Base-by-base conservation (phyloP, 2,113 vertebrate genomes). In the Strix uralensis region DNA sequence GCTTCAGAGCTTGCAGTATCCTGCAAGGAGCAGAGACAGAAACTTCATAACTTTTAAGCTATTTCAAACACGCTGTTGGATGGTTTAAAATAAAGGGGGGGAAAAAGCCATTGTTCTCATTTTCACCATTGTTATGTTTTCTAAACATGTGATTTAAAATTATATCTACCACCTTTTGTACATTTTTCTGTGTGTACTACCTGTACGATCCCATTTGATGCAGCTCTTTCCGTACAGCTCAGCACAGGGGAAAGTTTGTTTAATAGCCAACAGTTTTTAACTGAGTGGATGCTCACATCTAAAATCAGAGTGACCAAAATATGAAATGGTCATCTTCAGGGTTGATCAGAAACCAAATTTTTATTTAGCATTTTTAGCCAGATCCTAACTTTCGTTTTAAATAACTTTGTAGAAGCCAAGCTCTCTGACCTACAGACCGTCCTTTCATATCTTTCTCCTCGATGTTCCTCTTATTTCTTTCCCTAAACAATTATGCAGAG, bases 1-100 rank as follows among this genome's bases (percentile, higher is more conserved):
- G 96, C 70, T 95, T 97, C 95, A 97, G 95, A 90, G 29, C 95
- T 97, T 11, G 1, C 55, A 44, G 52, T 42, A 46, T 29, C 69
- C 52, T 29, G n/a, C 46, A 13, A 15, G 17, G 44, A 46, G 49
- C 25, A 0, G 47, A 23, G 19, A 42, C 30, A 18, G 7, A 54
- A 74, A 87, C 29, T 44, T 74, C 23, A 0, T 36, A 19, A 21
- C 61, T 81, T 78, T 62, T n/a, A 18, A 75, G 36, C 13, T 82
- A 58, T 92, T 86, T 95, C 80, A 90, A 94, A 66, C 66, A 26
- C 0, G 10, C 38, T 52, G 2, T 81, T 7, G 25, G n/a, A 61
- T 3, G 1, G 13, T 61, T 88, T 51, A 34, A 88, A 92, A 63
- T 38, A 3, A 81, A 63, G 5, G 5, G 2, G 13, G 36, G 5